Evolutionary conservation across 1,140 invertebrate genomes (phyloP).

Genomic region (Lysiphlebus fabarum): DNA sequence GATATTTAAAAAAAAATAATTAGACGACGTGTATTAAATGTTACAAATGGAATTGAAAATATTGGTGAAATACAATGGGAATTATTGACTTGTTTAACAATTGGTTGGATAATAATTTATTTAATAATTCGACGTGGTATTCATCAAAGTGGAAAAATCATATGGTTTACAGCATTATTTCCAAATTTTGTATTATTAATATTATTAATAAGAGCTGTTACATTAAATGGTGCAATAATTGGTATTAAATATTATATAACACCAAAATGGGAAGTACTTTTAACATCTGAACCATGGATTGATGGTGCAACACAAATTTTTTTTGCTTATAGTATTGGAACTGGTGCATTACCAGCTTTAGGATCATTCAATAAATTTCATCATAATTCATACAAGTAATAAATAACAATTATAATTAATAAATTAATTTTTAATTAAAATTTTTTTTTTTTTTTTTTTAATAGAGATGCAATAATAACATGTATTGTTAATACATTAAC

Average conservation of each 20-base stretch:
- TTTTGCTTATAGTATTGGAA: slow-evolving; percentile 77
- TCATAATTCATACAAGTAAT: slow-evolving; percentile 72
- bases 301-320: slow-evolving; percentile 79
- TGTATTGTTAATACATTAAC: slow-evolving; percentile 67
- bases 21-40: slow-evolving; percentile 56
- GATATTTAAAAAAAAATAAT: too few species aligned
- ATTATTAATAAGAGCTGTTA: slow-evolving; percentile 62
- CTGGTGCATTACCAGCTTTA: slow-evolving; percentile 70
- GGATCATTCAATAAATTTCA: slow-evolving; percentile 77
- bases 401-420: background rate
- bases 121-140: slow-evolving; percentile 69
- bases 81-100: slow-evolving; percentile 62
- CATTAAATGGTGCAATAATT: slow-evolving; percentile 59
- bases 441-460: slow-evolving; percentile 25
- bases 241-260: slow-evolving; percentile 62
- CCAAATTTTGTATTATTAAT: slow-evolving; percentile 66
- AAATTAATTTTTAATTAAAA: too few species aligned
- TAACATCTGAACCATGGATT: slow-evolving; percentile 67
- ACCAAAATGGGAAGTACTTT: slow-evolving; percentile 59
- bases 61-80: slow-evolving; percentile 69
- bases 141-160: slow-evolving; percentile 73
- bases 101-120: slow-evolving; percentile 72
- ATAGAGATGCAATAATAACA: slow-evolving; percentile 63
- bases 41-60: slow-evolving; percentile 62
- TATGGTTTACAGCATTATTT: slow-evolving; percentile 70